These are phyloP conservation scores for Micromesistius poutassou DNA, from an alignment of 2,797 vertebrate genomes.

Conservation along the genomic window DNA sequence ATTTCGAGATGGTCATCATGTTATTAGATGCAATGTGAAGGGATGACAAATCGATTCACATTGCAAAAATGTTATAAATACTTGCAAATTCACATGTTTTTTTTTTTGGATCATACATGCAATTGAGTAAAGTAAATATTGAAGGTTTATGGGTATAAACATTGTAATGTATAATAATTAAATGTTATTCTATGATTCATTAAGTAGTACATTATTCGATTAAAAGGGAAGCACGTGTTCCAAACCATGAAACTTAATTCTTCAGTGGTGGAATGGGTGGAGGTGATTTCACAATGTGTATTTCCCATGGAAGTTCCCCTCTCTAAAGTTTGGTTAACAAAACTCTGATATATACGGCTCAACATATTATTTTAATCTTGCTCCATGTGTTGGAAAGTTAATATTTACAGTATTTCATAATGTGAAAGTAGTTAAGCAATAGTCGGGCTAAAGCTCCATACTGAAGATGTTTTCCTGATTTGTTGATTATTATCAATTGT, in stretches of 20 bases:
- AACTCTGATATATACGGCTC: background rate
- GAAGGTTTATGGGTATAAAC: background rate
- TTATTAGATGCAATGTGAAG: background rate
- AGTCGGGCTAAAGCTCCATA: background rate
- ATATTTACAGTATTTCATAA: background rate
- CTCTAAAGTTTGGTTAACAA: background rate
- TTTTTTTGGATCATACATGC: background rate
- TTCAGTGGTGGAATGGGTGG: background rate
- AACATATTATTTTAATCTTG: background rate
- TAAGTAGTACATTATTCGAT: background rate
- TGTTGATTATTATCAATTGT: background rate
- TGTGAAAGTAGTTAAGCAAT: background rate
- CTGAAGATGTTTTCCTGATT: background rate
- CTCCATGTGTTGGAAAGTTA: background rate
- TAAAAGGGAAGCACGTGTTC: background rate
- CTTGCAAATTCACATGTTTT: background rate
- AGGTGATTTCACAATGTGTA: background rate
- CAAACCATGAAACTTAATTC: background rate
- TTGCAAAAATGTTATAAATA: background rate
- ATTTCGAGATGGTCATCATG: background rate
- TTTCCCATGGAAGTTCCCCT: conserved; percentile 2
- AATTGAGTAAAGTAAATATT: background rate
- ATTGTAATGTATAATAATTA: background rate
- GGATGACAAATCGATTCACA: background rate
- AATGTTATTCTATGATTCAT: background rate